Base-by-base conservation (phyloP, 2,113 vertebrate species). In the Ailurus styani region DNA sequence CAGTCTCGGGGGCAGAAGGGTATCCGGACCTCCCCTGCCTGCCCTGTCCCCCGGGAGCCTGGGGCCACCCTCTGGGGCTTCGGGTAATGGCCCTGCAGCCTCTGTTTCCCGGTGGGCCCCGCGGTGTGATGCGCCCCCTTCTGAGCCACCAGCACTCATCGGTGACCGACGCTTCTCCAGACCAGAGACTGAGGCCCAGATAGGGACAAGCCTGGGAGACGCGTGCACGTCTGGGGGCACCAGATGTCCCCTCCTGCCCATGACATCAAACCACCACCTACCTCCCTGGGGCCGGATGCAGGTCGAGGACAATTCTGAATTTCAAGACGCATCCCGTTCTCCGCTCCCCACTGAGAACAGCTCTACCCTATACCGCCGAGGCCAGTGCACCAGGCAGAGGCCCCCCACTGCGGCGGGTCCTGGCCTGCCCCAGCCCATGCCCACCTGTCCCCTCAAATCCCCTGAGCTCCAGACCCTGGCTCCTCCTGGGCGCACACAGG, bases 301-400 rank as follows among this genome's bases (percentile, higher is more conserved):
- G 68, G 81, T n/a, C 55, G 0, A 3, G 5, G 34, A 78, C 25
- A 11, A 42, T 42, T 42, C 85, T 21, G 37, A 72, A 7, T 47
- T 42, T 23, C 45, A 34, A 20, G 21, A 21, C 20, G 47, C 0
- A 0, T 21, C 21, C 12, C 0, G 5, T 12, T 34, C 1, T 17
- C 77, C 42, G 34, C 45, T 11, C 8, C n/a, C 89, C n/a, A 7
- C 6, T 0, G 47, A 52, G 52, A 81, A 40, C 5, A 20, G 75
- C 45, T 54, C 47, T 40, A 3, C 34, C 11, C 55, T 17, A 9
- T 37, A 14, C 10, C 12, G 25, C 25, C 8, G 14, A 21, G 1
- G 31, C 11, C 31, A 17, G 10, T 9, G 50, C 37, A 13, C 52
- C 27, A 88, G 27, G 37, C 68, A 45, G 45, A 15, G 20, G 34